Evolutionary conservation across 1,140 invertebrate genomes (phyloP).

Genomic region (Scaptomyza hsui): DNA sequence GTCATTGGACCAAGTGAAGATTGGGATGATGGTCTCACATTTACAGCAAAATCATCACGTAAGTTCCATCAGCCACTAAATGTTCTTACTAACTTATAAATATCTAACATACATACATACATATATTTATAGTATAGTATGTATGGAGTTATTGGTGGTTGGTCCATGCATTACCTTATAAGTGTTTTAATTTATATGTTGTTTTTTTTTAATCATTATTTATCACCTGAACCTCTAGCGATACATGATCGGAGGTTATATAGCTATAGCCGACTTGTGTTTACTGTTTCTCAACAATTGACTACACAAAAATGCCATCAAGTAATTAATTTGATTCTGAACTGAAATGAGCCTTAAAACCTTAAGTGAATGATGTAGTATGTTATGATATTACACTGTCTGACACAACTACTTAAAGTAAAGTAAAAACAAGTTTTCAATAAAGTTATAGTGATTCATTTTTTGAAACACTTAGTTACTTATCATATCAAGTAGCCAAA

Average conservation of each 20-base stretch:
- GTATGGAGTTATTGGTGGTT: constrained; percentile 26
- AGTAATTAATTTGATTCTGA: constrained; percentile 37
- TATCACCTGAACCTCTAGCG: constrained; percentile 18
- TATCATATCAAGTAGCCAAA: background rate
- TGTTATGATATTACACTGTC: constrained; percentile 13
- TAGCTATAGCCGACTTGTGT: constrained; percentile 55
- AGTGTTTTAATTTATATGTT: constrained; percentile 20
- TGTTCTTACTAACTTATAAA: constrained; percentile 19
- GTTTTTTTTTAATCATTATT: background rate
- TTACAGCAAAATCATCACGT: constrained; percentile 93
- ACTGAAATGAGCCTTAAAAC: constrained; percentile 14
- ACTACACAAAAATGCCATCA: constrained; percentile 79
- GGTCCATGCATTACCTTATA: constrained; percentile 30
- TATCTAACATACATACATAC: constrained; percentile 23
- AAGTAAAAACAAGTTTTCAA: constrained; percentile 44
- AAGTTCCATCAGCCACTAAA: constrained; percentile 84
- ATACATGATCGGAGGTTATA: constrained; percentile 62
- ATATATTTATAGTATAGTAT: no score
- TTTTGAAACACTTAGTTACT: constrained; percentile 1
- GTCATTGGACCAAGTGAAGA: constrained; percentile 86
- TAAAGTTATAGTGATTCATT: constrained; percentile 49
- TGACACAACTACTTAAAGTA: constrained; percentile 16
- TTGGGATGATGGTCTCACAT: constrained; percentile 93
- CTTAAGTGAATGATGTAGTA: constrained; percentile 8
- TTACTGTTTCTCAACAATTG: constrained; percentile 57